These are phyloP conservation scores for Falco peregrinus DNA, from an alignment of 2,797 vertebrate species.

Conservation along the genomic window DNA sequence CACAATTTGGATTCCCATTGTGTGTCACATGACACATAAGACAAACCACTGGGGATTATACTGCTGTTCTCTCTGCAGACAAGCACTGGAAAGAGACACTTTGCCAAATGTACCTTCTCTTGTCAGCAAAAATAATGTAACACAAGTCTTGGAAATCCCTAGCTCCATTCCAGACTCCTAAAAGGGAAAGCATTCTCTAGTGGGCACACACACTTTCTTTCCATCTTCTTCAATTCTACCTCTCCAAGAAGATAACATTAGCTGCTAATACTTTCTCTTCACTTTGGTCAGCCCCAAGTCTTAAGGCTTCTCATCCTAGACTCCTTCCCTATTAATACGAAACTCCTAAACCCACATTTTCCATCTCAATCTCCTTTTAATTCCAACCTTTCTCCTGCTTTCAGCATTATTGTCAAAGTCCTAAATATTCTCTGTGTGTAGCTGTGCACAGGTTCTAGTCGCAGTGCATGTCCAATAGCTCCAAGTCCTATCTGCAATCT, in stretches of 20 bases:
- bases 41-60: background rate
- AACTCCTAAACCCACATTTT: background rate
- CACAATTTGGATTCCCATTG: background rate
- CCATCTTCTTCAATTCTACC: background rate
- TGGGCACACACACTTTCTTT: background rate
- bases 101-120: background rate
- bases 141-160: background rate
- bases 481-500: background rate
- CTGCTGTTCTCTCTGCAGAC: background rate
- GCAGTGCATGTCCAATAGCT: fast-evolving
- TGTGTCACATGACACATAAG: background rate
- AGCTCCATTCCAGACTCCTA: background rate
- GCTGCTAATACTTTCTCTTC: background rate
- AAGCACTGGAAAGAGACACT: background rate
- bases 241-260: background rate
- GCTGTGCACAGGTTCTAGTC: background rate
- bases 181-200: background rate
- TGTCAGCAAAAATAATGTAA: background rate
- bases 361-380: background rate
- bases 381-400: background rate
- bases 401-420: background rate
- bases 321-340: background rate
- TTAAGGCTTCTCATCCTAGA: background rate
- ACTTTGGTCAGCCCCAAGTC: background rate
- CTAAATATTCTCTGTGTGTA: background rate